Evolutionary conservation across 2,888 invertebrate species (phyloP).

Genomic region (Yponomeuta plumbellus): DNA sequence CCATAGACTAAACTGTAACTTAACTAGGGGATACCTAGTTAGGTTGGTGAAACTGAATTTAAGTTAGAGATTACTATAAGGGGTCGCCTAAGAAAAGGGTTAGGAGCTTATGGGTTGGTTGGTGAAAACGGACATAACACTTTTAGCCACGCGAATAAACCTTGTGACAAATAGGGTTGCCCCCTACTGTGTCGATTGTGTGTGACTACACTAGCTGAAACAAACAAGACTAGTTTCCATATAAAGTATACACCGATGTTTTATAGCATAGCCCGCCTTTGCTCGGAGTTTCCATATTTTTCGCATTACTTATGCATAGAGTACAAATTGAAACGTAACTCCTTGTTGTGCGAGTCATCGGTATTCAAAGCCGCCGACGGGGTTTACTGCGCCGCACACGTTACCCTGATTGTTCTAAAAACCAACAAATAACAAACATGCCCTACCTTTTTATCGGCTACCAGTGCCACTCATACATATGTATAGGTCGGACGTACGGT

Average conservation of each 20-base stretch:
- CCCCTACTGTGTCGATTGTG: too few relatives aligned
- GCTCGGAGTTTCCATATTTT: constrained; percentile 67
- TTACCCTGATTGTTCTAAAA: constrained; percentile 58
- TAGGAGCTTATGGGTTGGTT: too few relatives aligned
- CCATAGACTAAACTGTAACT: too few relatives aligned
- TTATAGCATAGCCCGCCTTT: constrained; percentile 63
- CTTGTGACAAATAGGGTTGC: too few relatives aligned
- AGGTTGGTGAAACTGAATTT: too few relatives aligned
- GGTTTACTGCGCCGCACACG: constrained; percentile 50
- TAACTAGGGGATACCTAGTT: too few relatives aligned
- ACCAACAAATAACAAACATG: constrained; percentile 41
- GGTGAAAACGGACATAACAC: too few relatives aligned
- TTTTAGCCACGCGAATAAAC: too few relatives aligned
- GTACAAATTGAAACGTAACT: constrained; percentile 71
- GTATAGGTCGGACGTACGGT: too few relatives aligned
- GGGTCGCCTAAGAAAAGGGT: too few relatives aligned
- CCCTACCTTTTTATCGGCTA: not conserved
- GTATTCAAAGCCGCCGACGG: constrained; percentile 51
- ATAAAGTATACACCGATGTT: constrained; percentile 65
- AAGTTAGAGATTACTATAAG: too few relatives aligned
- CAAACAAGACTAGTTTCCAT: constrained; percentile 14
- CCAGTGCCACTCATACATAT: too few relatives aligned
- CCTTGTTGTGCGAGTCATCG: constrained; percentile 63
- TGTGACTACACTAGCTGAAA: not conserved
- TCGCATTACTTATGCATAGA: constrained; percentile 75